Percentiles rank a stretch among this genome's conserved stretches.
Conservation (phyloP, 2,113 vertebrate species). For the Coreoperca whiteheadi region DNA sequence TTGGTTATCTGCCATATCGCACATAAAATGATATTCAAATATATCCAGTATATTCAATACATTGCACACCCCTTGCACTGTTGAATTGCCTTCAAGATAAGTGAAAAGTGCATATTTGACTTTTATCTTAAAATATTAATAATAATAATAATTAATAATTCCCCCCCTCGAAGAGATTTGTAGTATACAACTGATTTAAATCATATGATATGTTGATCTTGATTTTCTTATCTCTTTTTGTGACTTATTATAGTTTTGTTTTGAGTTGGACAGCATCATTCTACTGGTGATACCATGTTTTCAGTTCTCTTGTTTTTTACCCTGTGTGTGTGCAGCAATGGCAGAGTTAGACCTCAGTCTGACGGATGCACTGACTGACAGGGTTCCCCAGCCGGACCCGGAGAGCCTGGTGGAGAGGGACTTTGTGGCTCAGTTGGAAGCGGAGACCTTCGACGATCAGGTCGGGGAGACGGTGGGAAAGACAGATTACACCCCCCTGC, state of each 20-base stretch:
- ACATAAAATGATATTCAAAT: too few relatives aligned
- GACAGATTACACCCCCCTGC: conserved; percentile 91
- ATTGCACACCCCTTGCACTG: too few relatives aligned
- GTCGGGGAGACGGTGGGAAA: conserved; percentile 94
- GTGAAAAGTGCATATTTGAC: too few relatives aligned
- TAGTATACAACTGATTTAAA: neutral
- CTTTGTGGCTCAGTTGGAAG: conserved; percentile 92
- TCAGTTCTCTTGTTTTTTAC: neutral
- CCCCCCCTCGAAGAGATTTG: neutral
- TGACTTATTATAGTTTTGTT: neutral
- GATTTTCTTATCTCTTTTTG: neutral
- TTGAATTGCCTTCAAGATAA: too few relatives aligned
- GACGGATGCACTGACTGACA: conserved; percentile 91
- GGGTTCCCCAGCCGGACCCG: conserved; percentile 81
- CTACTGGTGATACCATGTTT: neutral
- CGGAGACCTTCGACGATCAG: conserved; percentile 91
- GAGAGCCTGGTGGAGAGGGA: conserved; percentile 89
- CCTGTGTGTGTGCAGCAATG: conserved; percentile 72
- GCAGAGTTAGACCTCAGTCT: conserved; percentile 90
- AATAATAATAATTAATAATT: too few relatives aligned
- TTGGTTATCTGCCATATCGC: too few relatives aligned
- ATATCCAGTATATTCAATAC: too few relatives aligned
- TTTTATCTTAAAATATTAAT: too few relatives aligned
- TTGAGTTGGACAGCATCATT: neutral
- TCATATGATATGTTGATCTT: neutral